Evolutionary conservation across 2,113 vertebrate species (phyloP).

Genomic region (Rhinolophus ferrumequinum): DNA sequence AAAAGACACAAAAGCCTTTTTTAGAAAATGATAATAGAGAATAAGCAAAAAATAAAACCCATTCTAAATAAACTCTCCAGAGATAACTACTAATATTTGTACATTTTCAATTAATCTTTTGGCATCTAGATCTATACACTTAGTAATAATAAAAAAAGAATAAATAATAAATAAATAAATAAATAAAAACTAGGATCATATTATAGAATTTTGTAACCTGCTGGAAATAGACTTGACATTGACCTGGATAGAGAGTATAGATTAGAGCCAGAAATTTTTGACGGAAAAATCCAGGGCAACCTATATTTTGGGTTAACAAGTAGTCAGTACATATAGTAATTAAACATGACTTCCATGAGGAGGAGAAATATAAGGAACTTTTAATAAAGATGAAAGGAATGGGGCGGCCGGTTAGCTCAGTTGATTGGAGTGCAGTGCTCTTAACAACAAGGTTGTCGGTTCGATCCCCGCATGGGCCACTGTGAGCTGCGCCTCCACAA

Average conservation of each 20-base stretch:
- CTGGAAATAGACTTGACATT: not conserved
- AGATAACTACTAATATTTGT: not conserved
- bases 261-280: not conserved
- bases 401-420: too few species aligned
- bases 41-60: conserved; percentile 14
- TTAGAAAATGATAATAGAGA: not conserved
- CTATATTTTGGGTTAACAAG: not conserved
- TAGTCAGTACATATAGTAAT: not conserved
- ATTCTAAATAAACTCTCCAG: not conserved
- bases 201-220: not conserved
- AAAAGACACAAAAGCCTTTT: not conserved
- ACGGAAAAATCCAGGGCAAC: not conserved
- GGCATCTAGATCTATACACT: not conserved
- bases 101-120: not conserved
- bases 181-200: not conserved
- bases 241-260: not conserved
- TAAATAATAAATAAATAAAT: too few species aligned
- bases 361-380: not conserved
- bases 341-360: not conserved
- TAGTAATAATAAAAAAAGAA: not conserved
- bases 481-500: too few species aligned
- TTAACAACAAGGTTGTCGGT: too few species aligned
- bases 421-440: too few species aligned
- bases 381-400: not conserved
- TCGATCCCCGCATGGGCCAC: too few species aligned